Evolutionary conservation across 2,113 vertebrate species (phyloP).

Genomic region (Corvus moneduloides): DNA sequence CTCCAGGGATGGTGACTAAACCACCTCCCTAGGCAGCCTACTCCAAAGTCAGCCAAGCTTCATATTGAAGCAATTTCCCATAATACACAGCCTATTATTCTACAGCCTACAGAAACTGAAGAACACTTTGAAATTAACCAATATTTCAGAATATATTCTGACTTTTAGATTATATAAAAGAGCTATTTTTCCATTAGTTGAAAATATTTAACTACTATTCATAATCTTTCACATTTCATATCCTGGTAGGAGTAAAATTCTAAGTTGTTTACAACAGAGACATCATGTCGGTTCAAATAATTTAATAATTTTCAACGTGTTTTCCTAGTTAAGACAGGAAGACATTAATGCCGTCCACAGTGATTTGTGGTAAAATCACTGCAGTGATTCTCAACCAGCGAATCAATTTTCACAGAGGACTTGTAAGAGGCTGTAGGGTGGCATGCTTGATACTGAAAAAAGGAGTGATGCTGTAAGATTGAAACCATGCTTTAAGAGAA

Average conservation of each 20-base stretch:
- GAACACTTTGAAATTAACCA: background rate
- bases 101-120: background rate
- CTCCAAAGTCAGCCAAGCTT: background rate
- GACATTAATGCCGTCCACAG: background rate
- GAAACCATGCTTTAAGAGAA: background rate
- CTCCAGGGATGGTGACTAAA: background rate
- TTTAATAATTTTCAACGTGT: background rate
- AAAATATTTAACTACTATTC: background rate
- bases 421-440: background rate
- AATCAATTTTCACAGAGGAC: background rate
- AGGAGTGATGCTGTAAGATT: background rate
- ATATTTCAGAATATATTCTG: background rate
- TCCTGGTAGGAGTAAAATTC: background rate
- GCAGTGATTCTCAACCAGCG: fast-evolving
- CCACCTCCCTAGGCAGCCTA: background rate
- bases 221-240: background rate
- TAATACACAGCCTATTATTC: background rate
- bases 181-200: background rate
- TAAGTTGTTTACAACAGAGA: background rate
- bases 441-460: background rate
- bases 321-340: background rate
- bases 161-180: background rate
- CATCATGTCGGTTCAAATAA: background rate
- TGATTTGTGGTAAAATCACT: background rate
- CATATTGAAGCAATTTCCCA: background rate